Conservation (phyloP, 2,888 invertebrate species). For the Alloscopus bannaensis region DNA sequence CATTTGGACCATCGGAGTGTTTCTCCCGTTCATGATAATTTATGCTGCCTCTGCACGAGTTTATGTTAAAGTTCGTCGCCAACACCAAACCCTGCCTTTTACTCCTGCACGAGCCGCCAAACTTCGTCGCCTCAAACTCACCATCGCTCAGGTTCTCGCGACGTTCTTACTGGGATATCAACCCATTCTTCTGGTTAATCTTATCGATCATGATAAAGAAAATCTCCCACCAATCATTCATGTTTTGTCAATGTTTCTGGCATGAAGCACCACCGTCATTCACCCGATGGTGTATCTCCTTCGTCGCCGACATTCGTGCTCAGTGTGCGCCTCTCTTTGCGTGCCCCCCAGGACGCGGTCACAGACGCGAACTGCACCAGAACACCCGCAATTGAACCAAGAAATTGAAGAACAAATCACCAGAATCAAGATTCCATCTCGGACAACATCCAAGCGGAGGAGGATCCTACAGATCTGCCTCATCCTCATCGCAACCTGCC, state of each 20-base stretch:
- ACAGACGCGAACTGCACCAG: not conserved
- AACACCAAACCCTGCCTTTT: not conserved
- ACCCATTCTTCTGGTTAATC: slow-evolving; percentile 28
- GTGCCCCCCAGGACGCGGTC: not conserved
- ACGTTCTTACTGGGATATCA: slow-evolving; percentile 29
- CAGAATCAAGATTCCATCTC: too few relatives aligned
- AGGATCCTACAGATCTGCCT: not conserved
- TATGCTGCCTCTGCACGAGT: not conserved
- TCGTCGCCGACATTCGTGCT: too few relatives aligned
- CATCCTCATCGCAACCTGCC: not conserved
- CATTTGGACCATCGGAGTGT: slow-evolving; percentile 30
- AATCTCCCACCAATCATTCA: slow-evolving; percentile 2
- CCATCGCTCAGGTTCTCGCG: not conserved
- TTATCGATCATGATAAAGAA: not conserved
- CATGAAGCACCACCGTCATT: slow-evolving; percentile 27
- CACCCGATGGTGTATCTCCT: slow-evolving; percentile 25
- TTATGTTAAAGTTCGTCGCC: not conserved
- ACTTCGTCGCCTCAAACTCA: not conserved
- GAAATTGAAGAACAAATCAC: too few relatives aligned
- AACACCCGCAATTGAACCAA: not conserved
- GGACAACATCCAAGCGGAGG: too few relatives aligned
- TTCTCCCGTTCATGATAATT: slow-evolving; percentile 12
- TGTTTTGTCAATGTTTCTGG: not conserved
- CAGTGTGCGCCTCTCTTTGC: not conserved
- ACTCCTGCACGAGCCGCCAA: not conserved